Evolutionary conservation across 2,888 invertebrate species (phyloP).

Genomic region (Aquatica leii): DNA sequence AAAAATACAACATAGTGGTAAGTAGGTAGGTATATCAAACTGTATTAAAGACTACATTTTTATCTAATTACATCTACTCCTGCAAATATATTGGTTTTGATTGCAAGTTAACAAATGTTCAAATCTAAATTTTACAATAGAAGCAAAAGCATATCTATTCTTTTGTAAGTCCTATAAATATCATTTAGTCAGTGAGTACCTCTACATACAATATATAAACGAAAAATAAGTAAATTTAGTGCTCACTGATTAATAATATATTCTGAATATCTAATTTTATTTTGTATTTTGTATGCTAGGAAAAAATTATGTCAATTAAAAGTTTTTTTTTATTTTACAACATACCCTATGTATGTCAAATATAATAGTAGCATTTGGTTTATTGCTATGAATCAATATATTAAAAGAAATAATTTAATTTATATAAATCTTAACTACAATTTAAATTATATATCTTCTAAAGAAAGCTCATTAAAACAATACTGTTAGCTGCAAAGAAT

Average conservation of each 20-base stretch:
- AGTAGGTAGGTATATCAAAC: conserved; percentile 13
- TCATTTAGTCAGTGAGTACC: conserved; percentile 21
- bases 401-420: conserved; percentile 42
- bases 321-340: conserved; percentile 1
- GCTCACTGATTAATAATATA: conserved; percentile 14
- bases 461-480: conserved; percentile 53
- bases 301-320: neutral
- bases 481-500: conserved; percentile 41
- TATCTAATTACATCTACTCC: conserved; percentile 18
- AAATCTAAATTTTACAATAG: conserved; percentile 46
- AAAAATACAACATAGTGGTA: conserved; percentile 5
- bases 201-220: conserved; percentile 25
- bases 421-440: conserved; percentile 43
- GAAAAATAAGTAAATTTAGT: conserved; percentile 22
- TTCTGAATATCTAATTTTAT: conserved; percentile 1
- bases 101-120: conserved; percentile 60
- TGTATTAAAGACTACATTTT: conserved; percentile 17
- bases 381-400: conserved; percentile 58
- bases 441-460: conserved; percentile 46
- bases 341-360: conserved; percentile 15
- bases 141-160: conserved; percentile 52
- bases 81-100: conserved; percentile 40
- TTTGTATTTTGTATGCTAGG: conserved; percentile 6
- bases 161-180: conserved; percentile 39
- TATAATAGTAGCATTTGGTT: conserved; percentile 51